Evolutionary conservation across 2,113 vertebrate genomes (phyloP).

Genomic region (Myiozetetes cayanensis): DNA sequence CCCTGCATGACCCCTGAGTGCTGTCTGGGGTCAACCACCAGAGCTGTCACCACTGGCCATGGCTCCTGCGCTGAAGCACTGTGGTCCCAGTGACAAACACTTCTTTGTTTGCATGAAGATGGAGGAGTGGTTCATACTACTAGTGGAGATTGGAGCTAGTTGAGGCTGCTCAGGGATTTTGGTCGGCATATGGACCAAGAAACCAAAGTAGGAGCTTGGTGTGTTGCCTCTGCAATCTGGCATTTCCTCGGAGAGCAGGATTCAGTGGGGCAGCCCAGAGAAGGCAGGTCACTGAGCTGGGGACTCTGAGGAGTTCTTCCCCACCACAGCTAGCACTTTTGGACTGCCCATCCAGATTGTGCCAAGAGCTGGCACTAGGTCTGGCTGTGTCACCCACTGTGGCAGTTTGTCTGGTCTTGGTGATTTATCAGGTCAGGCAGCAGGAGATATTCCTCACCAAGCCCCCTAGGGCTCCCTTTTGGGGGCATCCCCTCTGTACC

Average conservation of each 20-base stretch:
- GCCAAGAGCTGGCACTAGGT: neutral
- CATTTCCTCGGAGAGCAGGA: neutral
- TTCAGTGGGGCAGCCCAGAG: neutral
- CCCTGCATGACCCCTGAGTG: rapidly evolving
- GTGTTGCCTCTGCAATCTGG: rapidly evolving
- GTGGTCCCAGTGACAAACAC: rapidly evolving
- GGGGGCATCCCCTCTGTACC: neutral
- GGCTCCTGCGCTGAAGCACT: rapidly evolving
- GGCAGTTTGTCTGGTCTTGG: neutral
- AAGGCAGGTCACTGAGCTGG: neutral
- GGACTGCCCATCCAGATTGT: neutral
- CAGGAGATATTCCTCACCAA: neutral
- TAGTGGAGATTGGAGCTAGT: neutral
- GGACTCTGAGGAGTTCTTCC: neutral
- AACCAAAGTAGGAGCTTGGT: neutral
- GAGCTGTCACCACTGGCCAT: rapidly evolving
- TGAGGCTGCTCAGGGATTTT: neutral
- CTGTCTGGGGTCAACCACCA: rapidly evolving
- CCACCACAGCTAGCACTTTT: rapidly evolving
- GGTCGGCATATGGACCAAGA: rapidly evolving
- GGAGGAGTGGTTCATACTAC: neutral
- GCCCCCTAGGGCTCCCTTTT: rapidly evolving
- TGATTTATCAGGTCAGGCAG: neutral
- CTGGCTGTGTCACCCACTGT: rapidly evolving
- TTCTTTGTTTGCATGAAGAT: neutral